phyloP scores from a whole-genome alignment of 2,113 vertebrate species.

The Pachycephala philippinensis region DNA sequence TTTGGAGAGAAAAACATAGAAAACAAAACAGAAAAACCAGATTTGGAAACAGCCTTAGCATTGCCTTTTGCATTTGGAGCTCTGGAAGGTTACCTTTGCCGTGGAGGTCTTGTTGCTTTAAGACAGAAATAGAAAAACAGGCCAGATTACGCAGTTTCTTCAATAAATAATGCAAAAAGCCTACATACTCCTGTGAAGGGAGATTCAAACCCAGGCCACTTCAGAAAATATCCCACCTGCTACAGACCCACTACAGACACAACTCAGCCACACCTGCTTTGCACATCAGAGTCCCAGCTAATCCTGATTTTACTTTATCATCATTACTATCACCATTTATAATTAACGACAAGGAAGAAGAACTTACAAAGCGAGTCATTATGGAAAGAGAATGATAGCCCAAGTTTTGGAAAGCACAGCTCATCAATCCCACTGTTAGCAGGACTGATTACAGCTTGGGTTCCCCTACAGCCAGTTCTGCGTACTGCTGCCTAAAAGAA shows the following conservation, averaged over 20 bases:
- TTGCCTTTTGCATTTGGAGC: not conserved
- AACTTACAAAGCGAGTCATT: not conserved
- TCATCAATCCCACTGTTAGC: not conserved
- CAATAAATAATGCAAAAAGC: constrained; percentile 48
- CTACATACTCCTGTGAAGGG: not conserved
- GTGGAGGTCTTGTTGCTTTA: not conserved
- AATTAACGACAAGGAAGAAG: not conserved
- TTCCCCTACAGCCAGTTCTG: rapidly evolving
- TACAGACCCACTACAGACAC: not conserved
- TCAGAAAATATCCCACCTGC: not conserved
- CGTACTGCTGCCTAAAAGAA: not conserved
- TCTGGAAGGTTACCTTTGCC: not conserved
- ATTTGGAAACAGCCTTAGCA: not conserved
- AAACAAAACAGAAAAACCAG: not conserved
- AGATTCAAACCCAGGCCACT: not conserved
- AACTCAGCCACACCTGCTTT: not conserved
- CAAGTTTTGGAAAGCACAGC: not conserved
- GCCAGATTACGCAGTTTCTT: not conserved
- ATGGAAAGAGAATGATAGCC: rapidly evolving
- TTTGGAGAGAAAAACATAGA: not conserved
- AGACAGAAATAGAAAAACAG: constrained; percentile 29
- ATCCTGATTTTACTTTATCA: not conserved
- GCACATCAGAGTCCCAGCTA: not conserved
- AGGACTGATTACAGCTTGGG: not conserved
- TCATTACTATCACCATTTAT: not conserved